Base-by-base conservation (phyloP, 2,888 invertebrate species). In the Drosophila parthenogenetica region DNA sequence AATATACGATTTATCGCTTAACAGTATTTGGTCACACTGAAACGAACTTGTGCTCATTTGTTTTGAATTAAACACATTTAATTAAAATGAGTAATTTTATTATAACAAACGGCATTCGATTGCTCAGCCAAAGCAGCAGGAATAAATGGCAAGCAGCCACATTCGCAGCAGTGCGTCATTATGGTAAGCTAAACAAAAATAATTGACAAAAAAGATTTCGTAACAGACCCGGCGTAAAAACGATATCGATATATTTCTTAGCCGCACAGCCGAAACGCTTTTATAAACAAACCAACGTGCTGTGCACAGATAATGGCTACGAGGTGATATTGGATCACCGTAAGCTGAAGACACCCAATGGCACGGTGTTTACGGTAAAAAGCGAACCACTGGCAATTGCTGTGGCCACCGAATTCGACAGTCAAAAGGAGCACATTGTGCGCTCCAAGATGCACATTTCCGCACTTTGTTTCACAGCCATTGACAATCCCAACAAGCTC, bases 351-450 rank as follows among this genome's bases (percentile, higher is more conserved):
- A 99, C 99, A 2, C 99, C 98, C 0, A 94, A 94, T 81, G 98
- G 98, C 2, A 94, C 94, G 65, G 91, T 95, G 8, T 95, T 99
- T 78, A 93, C 94, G 69, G 95, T 98, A 0, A 94, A 95, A 22
- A 97, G 94, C 92, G 98, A 99, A 92, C 95, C 97, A 0, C 93
- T 99, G 54, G 99, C 99, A 1, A 93, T 98, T 68, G 98, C 98
- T 16, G 95, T 99, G 49, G 98, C 99, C 1, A 95, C 96, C 29
- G 99, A 99, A 94, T 99, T 99, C 97, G 96, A 97, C 84, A 93
- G 95, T 5, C 99, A 99, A 91, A 94, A 94, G 72, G 95, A 96
- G 25, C 93, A 93, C 58, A 96, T 99, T 74, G 92, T 95, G 67
- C 95, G 94, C 82, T 95, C 96, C 50, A 94, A 94, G 40, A 99